Conservation (phyloP, 2,888 invertebrate genomes). For the Noctua comes region DNA sequence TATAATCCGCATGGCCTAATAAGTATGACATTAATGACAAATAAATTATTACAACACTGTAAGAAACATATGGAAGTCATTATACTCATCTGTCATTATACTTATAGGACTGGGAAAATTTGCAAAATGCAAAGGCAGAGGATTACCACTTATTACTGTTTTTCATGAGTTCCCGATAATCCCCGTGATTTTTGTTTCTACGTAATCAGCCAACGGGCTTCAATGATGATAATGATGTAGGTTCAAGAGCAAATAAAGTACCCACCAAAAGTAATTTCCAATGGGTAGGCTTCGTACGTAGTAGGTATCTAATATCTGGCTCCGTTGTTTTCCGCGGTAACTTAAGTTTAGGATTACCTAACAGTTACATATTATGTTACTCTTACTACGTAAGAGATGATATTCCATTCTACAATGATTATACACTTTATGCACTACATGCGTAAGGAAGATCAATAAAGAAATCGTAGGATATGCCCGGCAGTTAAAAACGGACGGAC, state of each 20-base stretch:
- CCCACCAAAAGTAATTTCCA: slow-evolving; percentile 8
- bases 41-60: slow-evolving; percentile 44
- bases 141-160: too few species aligned
- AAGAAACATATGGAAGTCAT: slow-evolving; percentile 33
- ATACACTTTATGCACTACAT: slow-evolving; percentile 5
- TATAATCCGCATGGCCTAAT: slow-evolving; percentile 36
- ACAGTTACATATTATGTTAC: neutral
- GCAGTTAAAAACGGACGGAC: neutral
- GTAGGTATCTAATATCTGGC: neutral
- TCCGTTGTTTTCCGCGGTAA: neutral
- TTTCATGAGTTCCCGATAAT: too few species aligned
- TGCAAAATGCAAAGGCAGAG: slow-evolving; percentile 6
- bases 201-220: neutral
- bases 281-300: neutral
- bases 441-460: slow-evolving; percentile 12
- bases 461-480: slow-evolving; percentile 21
- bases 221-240: neutral
- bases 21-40: slow-evolving; percentile 33
- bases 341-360: slow-evolving; percentile 19
- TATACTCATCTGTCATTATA: slow-evolving; percentile 13
- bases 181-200: too few species aligned
- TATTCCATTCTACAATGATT: neutral
- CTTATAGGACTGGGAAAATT: slow-evolving; percentile 29
- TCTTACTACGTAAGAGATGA: neutral
- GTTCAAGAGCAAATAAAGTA: neutral